Base-by-base conservation (phyloP, 2,113 vertebrate genomes). In the Motacilla tschutschensis region DNA sequence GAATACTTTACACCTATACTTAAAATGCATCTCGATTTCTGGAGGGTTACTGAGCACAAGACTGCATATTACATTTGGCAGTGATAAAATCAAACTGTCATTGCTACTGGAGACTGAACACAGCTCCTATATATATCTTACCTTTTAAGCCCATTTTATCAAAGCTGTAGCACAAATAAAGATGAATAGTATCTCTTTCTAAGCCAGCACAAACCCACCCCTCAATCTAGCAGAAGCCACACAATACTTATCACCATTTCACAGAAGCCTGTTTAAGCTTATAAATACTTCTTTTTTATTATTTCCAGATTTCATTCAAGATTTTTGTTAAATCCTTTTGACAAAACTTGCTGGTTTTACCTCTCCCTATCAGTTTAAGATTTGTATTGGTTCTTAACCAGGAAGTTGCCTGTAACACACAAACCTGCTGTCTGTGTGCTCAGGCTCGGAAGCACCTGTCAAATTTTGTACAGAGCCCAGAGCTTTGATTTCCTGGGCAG, bases 271-370 rank as follows among this genome's bases (percentile, higher is more conserved):
- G 20, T 82, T 93, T 91, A 89, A 91, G 93, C 87, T 93, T 90
- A 91, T 93, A 95, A 95, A 95, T 59, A 82, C 66, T 72, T 94
- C n/a, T 79, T 55, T 90, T 83, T 91, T 92, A 91, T 93, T 92
- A 87, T 91, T 89, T 92, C 71, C 73, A 92, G 93, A 96, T 93
- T 95, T 94, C 92, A 91, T 92, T 96, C 95, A 85, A 92, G 95
- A 95, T 88, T 94, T 95, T 91, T 88, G 53, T 83, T 93, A 90
- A 95, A 73, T 29, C 91, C 90, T 91, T 90, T 82, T 88, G 89
- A 90, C 79, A 69, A 90, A 94, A 91, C 77, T 83, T 79, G 73
- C 83, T 87, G 80, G 74, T 91, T 96, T 95, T 94, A 93, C 92
- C 53, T 92, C 89, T 90, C 67, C 46, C 78, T 93, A 90, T 94